Evolutionary conservation across 2,888 invertebrate genomes (phyloP).

Genomic region (Drosophila dives): DNA sequence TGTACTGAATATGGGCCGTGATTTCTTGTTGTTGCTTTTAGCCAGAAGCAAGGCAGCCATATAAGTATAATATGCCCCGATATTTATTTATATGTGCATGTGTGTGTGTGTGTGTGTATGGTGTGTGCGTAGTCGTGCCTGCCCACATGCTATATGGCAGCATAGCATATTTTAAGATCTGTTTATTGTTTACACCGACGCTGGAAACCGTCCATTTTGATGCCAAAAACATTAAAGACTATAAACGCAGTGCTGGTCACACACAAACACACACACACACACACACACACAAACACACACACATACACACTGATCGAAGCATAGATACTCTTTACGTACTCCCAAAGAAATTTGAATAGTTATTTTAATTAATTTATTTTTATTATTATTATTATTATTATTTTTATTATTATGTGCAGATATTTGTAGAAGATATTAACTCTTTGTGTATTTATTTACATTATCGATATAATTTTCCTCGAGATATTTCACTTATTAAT

Average conservation of each 20-base stretch:
- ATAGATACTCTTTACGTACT: slow-evolving; percentile 4
- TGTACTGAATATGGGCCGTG: slow-evolving; percentile 16
- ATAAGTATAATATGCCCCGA: slow-evolving; percentile 3
- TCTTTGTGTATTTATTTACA: not conserved
- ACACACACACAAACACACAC: not conserved
- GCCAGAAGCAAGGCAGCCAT: slow-evolving; percentile 37
- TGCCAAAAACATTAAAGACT: slow-evolving; percentile 40
- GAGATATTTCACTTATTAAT: not conserved
- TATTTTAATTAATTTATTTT: not conserved
- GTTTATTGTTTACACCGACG: slow-evolving; percentile 71
- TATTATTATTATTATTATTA: not conserved
- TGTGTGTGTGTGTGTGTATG: slow-evolving; percentile 1
- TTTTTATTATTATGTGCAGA: not conserved
- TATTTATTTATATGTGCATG: not conserved
- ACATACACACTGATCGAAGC: not conserved
- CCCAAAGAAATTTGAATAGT: not conserved
- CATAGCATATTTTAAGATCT: slow-evolving; percentile 55
- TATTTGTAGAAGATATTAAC: not conserved
- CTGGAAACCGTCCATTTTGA: slow-evolving; percentile 19
- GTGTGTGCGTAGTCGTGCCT: slow-evolving; percentile 12
- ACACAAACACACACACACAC: not conserved
- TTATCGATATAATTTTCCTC: no score
- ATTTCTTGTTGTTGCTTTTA: slow-evolving; percentile 34
- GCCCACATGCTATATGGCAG: slow-evolving; percentile 15
- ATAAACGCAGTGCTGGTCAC: not conserved